A percentile compares a stretch with the other conserved stretches of the same genome.
Conservation (phyloP, 2,113 vertebrate species). For the Sander vitreus region DNA sequence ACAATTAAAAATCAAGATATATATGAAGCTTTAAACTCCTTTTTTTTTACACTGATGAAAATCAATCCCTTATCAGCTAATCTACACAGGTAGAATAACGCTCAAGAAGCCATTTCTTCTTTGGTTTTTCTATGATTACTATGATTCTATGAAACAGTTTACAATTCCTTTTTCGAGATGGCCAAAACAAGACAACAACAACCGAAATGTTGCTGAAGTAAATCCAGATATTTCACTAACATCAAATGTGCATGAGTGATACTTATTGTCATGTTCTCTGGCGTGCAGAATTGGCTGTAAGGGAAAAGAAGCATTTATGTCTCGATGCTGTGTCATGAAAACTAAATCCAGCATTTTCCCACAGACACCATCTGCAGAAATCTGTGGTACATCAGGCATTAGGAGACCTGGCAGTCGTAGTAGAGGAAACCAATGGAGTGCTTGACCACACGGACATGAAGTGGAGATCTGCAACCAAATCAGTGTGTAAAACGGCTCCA, state of each 20-base stretch:
- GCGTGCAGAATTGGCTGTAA: neutral
- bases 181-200: neutral
- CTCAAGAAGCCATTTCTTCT: neutral
- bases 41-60: neutral
- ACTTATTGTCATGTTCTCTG: neutral
- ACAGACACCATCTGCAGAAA: slow-evolving; percentile 84
- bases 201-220: neutral
- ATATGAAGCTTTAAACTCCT: neutral
- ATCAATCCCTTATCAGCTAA: neutral
- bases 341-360: slow-evolving; percentile 39
- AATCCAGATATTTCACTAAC: neutral
- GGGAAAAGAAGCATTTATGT: neutral
- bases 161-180: neutral
- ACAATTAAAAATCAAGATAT: neutral
- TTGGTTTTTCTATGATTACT: neutral
- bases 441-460: slow-evolving; percentile 76
- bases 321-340: neutral
- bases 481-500: slow-evolving; percentile 82
- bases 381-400: slow-evolving; percentile 83
- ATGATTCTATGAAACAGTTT: no score
- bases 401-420: slow-evolving; percentile 78
- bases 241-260: neutral
- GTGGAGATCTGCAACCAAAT: slow-evolving; percentile 78
- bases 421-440: slow-evolving; percentile 65
- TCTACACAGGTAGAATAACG: neutral